Evolutionary conservation across 2,888 invertebrate species (phyloP).

Genomic region (Platycheirus rosarum): DNA sequence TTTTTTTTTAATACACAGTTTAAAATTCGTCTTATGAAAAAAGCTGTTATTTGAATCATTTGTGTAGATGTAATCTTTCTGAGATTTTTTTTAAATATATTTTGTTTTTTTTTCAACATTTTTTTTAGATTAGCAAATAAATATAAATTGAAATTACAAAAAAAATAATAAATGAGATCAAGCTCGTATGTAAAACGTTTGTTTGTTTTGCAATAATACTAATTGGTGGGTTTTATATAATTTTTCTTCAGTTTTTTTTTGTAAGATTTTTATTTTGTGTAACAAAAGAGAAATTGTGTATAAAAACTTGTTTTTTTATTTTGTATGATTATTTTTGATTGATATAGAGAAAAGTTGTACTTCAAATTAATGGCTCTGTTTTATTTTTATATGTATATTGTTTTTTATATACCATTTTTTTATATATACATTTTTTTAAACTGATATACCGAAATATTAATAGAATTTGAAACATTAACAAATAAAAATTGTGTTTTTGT

Average conservation of each 20-base stretch:
- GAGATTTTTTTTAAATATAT: slow-evolving; percentile 48
- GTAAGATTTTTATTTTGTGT: slow-evolving; percentile 36
- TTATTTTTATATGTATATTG: slow-evolving; percentile 48
- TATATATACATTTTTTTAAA: neutral
- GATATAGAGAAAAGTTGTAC: slow-evolving; percentile 63
- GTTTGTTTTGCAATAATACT: slow-evolving; percentile 73
- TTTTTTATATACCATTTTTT: slow-evolving; percentile 3
- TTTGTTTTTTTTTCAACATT: slow-evolving; percentile 60
- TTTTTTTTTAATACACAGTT: neutral
- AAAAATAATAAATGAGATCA: slow-evolving; percentile 73
- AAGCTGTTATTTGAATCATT: neutral
- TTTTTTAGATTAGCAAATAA: slow-evolving; percentile 72
- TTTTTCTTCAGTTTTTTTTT: slow-evolving; percentile 27
- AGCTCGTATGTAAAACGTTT: slow-evolving; percentile 72
- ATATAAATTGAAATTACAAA: slow-evolving; percentile 72
- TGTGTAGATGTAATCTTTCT: slow-evolving; percentile 21
- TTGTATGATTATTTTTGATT: slow-evolving; percentile 8
- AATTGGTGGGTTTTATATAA: slow-evolving; percentile 73
- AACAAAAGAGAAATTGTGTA: slow-evolving; percentile 27
- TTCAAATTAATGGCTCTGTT: slow-evolving; percentile 73
- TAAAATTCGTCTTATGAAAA: neutral
- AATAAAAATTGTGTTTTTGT: slow-evolving; percentile 18
- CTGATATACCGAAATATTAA: slow-evolving; percentile 19
- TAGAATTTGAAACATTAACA: slow-evolving; percentile 22
- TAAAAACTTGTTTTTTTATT: slow-evolving; percentile 19